A percentile compares a stretch with the other conserved stretches of the same genome.
These are phyloP conservation scores for Drosophila formosana DNA, from an alignment of 2,888 invertebrate genomes.

Conservation along the genomic window DNA sequence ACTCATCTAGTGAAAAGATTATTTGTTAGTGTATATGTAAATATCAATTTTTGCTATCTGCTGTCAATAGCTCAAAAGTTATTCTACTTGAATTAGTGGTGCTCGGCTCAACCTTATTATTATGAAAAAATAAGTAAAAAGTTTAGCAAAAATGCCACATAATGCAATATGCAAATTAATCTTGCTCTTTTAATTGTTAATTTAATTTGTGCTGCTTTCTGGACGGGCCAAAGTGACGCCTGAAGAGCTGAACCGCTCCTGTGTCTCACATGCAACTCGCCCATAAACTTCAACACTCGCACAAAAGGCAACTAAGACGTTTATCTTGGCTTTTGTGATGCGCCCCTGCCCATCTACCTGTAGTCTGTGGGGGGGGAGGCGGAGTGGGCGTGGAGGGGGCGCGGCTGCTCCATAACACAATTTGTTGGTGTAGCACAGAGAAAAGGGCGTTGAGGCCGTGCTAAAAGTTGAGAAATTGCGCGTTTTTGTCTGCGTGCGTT, in stretches of 20 bases:
- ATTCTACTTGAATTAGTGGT: too few species aligned
- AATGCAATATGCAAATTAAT: too few species aligned
- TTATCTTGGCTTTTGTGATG: constrained; percentile 62
- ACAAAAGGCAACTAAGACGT: constrained; percentile 61
- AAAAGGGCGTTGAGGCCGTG: constrained; percentile 29
- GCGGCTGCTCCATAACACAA: constrained; percentile 25
- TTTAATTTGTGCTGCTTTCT: neutral
- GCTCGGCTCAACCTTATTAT: too few species aligned
- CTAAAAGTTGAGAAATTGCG: constrained; percentile 57
- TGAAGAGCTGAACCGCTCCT: constrained; percentile 51
- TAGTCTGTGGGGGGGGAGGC: too few species aligned
- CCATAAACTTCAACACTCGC: constrained; percentile 61
- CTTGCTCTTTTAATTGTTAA: neutral
- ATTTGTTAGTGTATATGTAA: too few species aligned
- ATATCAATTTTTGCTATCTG: too few species aligned
- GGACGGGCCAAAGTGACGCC: neutral
- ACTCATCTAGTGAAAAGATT: too few species aligned
- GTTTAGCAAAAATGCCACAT: too few species aligned
- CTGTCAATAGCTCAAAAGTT: too few species aligned
- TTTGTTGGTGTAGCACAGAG: constrained; percentile 19
- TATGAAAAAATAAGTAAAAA: too few species aligned
- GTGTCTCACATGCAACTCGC: constrained; percentile 51
- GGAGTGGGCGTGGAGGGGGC: neutral
- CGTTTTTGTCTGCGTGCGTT: constrained; percentile 44
- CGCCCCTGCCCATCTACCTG: neutral